Evolutionary conservation across 1,140 invertebrate genomes (phyloP).

Genomic region (Cheumatopsyche charites): DNA sequence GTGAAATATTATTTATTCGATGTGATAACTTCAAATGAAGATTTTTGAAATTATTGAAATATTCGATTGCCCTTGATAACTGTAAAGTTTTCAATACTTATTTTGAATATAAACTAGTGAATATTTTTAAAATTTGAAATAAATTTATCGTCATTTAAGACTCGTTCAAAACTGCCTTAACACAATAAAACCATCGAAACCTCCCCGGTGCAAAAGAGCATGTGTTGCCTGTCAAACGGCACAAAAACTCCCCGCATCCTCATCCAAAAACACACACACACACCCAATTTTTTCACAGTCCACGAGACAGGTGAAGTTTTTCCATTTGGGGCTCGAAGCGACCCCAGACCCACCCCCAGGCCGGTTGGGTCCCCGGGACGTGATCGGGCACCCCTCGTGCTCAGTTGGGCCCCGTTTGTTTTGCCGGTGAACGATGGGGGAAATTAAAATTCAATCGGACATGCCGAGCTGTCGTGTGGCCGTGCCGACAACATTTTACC

Average conservation of each 20-base stretch:
- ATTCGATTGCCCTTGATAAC: too few species aligned
- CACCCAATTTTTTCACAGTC: neutral
- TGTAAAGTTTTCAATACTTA: too few species aligned
- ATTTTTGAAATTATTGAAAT: too few species aligned
- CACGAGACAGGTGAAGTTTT: slow-evolving; percentile 18
- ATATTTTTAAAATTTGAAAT: too few species aligned
- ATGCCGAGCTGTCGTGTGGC: slow-evolving; percentile 33
- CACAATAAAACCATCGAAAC: too few species aligned
- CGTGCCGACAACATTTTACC: slow-evolving; percentile 33
- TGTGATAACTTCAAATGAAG: too few species aligned
- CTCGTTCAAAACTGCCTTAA: too few species aligned
- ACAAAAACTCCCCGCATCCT: neutral
- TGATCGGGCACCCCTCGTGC: neutral
- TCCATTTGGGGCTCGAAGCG: neutral
- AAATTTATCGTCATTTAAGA: too few species aligned
- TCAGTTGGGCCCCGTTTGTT: slow-evolving; percentile 35
- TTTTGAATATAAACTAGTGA: too few species aligned
- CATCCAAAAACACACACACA: too few species aligned
- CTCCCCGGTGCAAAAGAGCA: neutral
- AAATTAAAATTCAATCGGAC: slow-evolving; percentile 48
- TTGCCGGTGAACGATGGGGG: slow-evolving; percentile 41
- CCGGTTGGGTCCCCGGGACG: neutral
- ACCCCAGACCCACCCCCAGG: neutral
- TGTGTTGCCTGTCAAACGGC: slow-evolving; percentile 11
- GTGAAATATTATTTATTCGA: too few species aligned